A percentile compares a stretch with the other conserved stretches of the same genome.
phyloP scores from a whole-genome alignment of 2,797 vertebrate genomes.

The Chloroceryle amazona region DNA sequence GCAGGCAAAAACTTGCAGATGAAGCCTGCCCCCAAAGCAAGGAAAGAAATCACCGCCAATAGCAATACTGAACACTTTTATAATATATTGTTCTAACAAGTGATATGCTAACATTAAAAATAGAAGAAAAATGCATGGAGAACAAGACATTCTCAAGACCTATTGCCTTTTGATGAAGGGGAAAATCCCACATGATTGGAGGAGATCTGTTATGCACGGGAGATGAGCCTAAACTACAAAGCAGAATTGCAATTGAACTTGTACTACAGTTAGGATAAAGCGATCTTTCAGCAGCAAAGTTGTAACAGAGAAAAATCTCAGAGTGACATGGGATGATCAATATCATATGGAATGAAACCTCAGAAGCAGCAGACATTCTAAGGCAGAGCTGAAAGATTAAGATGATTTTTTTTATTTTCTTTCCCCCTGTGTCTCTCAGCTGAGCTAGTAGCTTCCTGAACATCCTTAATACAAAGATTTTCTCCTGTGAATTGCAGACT shows the following conservation, averaged over 20 bases:
- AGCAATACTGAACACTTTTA: background rate
- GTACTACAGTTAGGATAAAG: background rate
- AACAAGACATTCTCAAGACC: conserved; percentile 20
- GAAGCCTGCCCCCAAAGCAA: background rate
- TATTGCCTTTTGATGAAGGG: conserved; percentile 21
- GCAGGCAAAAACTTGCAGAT: conserved; percentile 24
- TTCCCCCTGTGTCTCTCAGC: background rate
- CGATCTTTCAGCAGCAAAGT: background rate
- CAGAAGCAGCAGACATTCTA: conserved; percentile 2
- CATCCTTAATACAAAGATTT: background rate
- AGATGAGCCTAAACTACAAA: conserved; percentile 31
- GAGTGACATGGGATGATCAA: background rate
- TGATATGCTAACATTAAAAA: conserved; percentile 29
- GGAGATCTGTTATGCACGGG: background rate
- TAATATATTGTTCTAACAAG: conserved; percentile 9
- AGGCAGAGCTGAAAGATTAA: conserved; percentile 2
- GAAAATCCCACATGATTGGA: background rate
- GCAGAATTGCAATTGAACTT: background rate
- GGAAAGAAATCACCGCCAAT: background rate
- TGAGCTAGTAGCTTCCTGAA: background rate
- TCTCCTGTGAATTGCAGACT: background rate
- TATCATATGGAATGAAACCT: conserved; percentile 1
- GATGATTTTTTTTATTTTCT: background rate
- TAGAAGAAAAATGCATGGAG: conserved; percentile 12
- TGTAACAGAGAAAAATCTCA: background rate